Percentiles rank a stretch among this genome's conserved stretches.
These are phyloP conservation scores for Drosophila aldrichi DNA, from an alignment of 2,888 invertebrate species.

Conservation along the genomic window DNA sequence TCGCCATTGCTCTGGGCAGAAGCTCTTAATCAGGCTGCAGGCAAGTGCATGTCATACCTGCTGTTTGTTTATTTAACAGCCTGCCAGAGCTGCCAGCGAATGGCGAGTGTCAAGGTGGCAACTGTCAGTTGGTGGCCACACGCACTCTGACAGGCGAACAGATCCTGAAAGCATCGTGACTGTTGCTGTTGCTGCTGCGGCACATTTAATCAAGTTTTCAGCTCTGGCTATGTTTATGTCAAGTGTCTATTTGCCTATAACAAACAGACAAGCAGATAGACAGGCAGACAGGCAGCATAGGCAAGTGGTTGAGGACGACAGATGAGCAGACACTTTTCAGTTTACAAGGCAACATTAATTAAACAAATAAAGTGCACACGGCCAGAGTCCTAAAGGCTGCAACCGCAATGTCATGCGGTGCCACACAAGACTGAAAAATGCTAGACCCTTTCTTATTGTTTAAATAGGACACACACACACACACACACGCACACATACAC, in stretches of 20 bases:
- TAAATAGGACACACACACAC: constrained; percentile 35
- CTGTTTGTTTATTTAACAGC: constrained; percentile 60
- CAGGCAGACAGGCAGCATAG: neutral
- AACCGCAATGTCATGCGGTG: constrained; percentile 57
- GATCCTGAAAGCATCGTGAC: constrained; percentile 47
- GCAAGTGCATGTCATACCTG: constrained; percentile 36
- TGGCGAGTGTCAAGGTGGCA: constrained; percentile 70
- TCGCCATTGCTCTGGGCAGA: neutral
- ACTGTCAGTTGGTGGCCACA: constrained; percentile 72
- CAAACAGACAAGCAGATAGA: constrained; percentile 62
- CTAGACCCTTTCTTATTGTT: constrained; percentile 43
- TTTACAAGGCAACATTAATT: constrained; percentile 78
- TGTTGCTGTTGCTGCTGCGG: constrained; percentile 60
- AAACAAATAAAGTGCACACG: constrained; percentile 78
- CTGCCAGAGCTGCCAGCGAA: constrained; percentile 55
- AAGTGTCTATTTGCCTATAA: constrained; percentile 81
- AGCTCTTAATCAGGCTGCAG: constrained; percentile 52
- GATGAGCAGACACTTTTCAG: constrained; percentile 68
- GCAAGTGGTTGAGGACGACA: constrained; percentile 5
- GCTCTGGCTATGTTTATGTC: constrained; percentile 77
- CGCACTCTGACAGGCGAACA: constrained; percentile 68
- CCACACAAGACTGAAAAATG: constrained; percentile 51
- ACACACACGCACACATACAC: constrained; percentile 4
- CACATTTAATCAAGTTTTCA: constrained; percentile 81
- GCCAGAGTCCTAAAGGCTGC: constrained; percentile 53